Percentiles rank a stretch among this genome's conserved stretches.
These are phyloP conservation scores for Agelaius phoeniceus DNA, from an alignment of 2,113 vertebrate genomes.

Conservation along the genomic window DNA sequence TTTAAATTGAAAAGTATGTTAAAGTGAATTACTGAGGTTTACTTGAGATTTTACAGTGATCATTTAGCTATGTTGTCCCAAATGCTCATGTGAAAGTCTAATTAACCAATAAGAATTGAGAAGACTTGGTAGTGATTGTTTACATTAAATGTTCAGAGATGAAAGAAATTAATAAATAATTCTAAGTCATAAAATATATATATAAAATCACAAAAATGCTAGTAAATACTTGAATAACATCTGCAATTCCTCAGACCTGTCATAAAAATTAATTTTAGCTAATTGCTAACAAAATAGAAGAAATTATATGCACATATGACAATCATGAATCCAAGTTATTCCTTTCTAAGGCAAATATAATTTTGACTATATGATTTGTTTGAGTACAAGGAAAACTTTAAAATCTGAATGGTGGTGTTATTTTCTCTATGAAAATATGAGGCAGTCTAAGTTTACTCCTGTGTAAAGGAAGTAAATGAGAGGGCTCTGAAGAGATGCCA, in stretches of 20 bases:
- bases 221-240: background rate
- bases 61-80: background rate
- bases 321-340: conserved; percentile 27
- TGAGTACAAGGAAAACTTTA: conserved; percentile 35
- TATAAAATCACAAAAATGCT: background rate
- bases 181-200: background rate
- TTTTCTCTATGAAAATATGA: conserved; percentile 13
- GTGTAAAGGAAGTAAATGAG: background rate
- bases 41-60: background rate
- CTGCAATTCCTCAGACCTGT: background rate
- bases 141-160: background rate
- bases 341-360: background rate
- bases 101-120: background rate
- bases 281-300: background rate
- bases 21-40: background rate
- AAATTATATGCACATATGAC: background rate
- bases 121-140: background rate
- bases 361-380: conserved; percentile 17
- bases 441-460: background rate
- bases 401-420: conserved; percentile 59
- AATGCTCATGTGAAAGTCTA: background rate
- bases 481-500: background rate
- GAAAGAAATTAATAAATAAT: background rate
- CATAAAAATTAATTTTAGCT: background rate
- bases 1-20: background rate